Base-by-base conservation (phyloP, 2,797 vertebrate species). In the Anabacerthia variegaticeps region DNA sequence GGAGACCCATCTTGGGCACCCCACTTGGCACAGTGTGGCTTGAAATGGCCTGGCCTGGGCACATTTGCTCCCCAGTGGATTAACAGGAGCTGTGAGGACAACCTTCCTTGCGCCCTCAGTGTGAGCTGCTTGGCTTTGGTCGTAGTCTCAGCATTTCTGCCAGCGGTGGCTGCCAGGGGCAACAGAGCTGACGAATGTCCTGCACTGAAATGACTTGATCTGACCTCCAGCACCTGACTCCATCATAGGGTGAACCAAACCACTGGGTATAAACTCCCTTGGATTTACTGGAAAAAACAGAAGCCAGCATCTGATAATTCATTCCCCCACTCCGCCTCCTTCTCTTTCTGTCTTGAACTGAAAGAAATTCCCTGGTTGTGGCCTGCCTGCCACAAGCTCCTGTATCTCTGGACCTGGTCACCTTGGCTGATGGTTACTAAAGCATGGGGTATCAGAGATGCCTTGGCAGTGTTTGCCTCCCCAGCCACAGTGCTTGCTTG, bases 341-440 rank as follows among this genome's bases (percentile, higher is more conserved):
- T 74, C 8, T 73, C 14, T 43, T 91, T 72, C 41, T 61, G 11
- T 48, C 30, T 52, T 44, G 44, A 84, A 62, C 14, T 7, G 22
- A 73, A 93, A 52, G 28, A 81, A 59, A 44, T 79, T 87, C 8
- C 66, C 17, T 72, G 51, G 44, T 66, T 0, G 0, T 41, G 59
- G 12, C 54, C 14, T 52, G 36, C 8, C 0, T 49, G 28, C 10
- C 0, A 0, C 44, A 66, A 48, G 7, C 41, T 72, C 17, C 7
- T 30, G 9, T 79, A 17, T 58, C 39, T 66, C 44, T 66, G 73
- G 58, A 88, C 21, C 7, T 93, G 62, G 14, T 73, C 8, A 27
- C 23, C 32, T 73, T 87, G 77, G 71, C 34, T 71, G 26, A 73
- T 71, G 28, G 62, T 34, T 86, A 13, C 46, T 34, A 55, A 78